Percentiles rank a stretch among this genome's conserved stretches.
Evolutionary conservation across 2,113 vertebrate genomes (phyloP).

Genomic region (Electrona antarctica): DNA sequence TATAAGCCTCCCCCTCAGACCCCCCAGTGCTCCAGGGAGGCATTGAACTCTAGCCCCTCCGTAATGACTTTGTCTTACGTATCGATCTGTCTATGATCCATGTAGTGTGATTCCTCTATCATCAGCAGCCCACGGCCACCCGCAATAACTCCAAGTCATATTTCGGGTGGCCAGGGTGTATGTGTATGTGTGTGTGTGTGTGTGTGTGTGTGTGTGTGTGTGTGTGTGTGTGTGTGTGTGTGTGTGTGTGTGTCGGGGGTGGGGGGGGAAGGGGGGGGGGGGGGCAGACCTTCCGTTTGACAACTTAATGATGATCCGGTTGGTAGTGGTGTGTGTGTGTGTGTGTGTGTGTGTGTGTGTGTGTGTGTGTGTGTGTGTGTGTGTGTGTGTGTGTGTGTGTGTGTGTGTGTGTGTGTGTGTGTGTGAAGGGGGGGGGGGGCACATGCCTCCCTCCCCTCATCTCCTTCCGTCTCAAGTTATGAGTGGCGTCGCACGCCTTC

Average conservation of each 20-base stretch:
- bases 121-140: slow-evolving; percentile 62
- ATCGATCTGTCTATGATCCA: slow-evolving; percentile 80
- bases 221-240: too few species aligned
- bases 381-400: too few species aligned
- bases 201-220: too few species aligned
- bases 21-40: slow-evolving; percentile 59
- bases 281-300: slow-evolving; percentile 64
- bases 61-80: slow-evolving; percentile 80
- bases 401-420: too few species aligned
- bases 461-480: neutral
- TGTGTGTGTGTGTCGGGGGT: too few species aligned
- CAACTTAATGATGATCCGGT: slow-evolving; percentile 74
- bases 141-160: slow-evolving; percentile 79
- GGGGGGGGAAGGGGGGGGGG: too few species aligned
- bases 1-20: slow-evolving; percentile 53
- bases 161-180: slow-evolving; percentile 46
- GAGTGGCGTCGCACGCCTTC: too few species aligned
- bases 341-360: too few species aligned
- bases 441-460: slow-evolving; percentile 6
- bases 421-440: too few species aligned
- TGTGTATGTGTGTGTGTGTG: too few species aligned
- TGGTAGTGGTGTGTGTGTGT: too few species aligned
- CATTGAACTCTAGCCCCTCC: slow-evolving; percentile 77
- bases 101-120: slow-evolving; percentile 82
- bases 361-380: too few species aligned